phyloP scores from a whole-genome alignment of 2,113 vertebrate genomes.

The Thunnus thynnus region DNA sequence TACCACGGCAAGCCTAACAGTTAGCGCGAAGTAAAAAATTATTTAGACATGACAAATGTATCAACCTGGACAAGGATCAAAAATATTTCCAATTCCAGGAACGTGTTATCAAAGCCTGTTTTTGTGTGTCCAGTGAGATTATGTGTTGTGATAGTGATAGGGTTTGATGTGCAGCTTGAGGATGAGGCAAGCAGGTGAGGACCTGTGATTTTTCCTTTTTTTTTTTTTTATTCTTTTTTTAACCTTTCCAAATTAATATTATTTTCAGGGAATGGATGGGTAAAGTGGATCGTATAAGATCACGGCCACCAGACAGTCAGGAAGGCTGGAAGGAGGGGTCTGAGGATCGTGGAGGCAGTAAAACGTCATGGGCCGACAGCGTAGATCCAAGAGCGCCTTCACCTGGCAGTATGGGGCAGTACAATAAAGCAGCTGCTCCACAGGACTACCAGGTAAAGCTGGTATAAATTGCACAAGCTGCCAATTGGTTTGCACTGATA shows the following conservation, averaged over 20 bases:
- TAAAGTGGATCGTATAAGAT: constrained; percentile 86
- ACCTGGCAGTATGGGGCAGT: constrained; percentile 81
- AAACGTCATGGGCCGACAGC: constrained; percentile 77
- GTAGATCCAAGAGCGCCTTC: constrained; percentile 82
- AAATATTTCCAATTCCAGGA: too few species aligned
- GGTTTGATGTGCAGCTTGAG: not conserved
- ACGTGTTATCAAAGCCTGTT: too few species aligned
- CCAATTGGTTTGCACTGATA: not conserved
- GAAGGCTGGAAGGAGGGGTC: constrained; percentile 87
- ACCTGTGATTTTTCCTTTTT: too few species aligned
- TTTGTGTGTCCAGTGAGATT: too few species aligned
- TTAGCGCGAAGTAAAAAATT: too few species aligned
- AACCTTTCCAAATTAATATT: not conserved
- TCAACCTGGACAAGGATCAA: too few species aligned
- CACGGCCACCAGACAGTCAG: constrained; percentile 84
- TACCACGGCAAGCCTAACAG: too few species aligned
- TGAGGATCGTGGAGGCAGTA: constrained; percentile 85
- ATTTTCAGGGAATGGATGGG: constrained; percentile 84
- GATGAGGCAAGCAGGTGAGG: not conserved
- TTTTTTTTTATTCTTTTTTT: not conserved
- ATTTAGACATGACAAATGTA: too few species aligned
- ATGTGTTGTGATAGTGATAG: too few species aligned
- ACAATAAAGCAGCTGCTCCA: constrained; percentile 82
- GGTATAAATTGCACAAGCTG: not conserved
- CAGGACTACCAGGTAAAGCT: constrained; percentile 90